phyloP scores from a whole-genome alignment of 1,140 invertebrate species.

The Phocides pigmalion region DNA sequence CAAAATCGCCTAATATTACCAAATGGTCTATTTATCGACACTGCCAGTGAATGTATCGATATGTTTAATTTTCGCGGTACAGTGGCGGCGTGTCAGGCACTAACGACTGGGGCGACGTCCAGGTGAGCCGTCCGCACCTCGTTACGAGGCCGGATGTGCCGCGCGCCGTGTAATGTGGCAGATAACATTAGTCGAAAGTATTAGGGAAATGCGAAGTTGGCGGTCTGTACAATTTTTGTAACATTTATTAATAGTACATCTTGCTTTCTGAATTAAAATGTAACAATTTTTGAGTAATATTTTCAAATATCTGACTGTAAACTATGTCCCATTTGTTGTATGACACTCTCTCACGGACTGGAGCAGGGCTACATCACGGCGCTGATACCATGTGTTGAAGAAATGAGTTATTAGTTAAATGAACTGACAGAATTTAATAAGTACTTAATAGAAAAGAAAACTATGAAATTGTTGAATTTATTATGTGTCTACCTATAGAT shows the following conservation, averaged over 20 bases:
- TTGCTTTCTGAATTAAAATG: not conserved
- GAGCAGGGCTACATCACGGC: too few species aligned
- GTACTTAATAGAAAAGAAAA: too few species aligned
- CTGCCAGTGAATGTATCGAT: conserved; percentile 29
- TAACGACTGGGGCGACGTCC: conserved; percentile 62
- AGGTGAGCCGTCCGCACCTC: conserved; percentile 75
- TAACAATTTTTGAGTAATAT: not conserved
- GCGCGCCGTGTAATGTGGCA: conserved; percentile 59
- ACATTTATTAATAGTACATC: conserved; percentile 1
- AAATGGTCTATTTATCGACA: too few species aligned
- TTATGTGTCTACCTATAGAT: too few species aligned
- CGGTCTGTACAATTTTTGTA: conserved; percentile 4
- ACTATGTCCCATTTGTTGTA: too few species aligned
- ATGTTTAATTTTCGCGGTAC: too few species aligned
- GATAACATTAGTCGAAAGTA: conserved; percentile 32
- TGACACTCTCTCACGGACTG: too few species aligned
- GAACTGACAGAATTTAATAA: too few species aligned
- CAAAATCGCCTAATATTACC: too few species aligned
- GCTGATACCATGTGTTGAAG: too few species aligned
- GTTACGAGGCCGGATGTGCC: conserved; percentile 71
- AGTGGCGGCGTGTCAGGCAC: conserved; percentile 41
- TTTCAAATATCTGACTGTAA: not conserved
- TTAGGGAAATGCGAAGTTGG: conserved; percentile 35
- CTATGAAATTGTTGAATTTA: too few species aligned
- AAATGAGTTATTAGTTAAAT: too few species aligned